Conservation (phyloP, 2,113 vertebrate genomes). For the Ailurus styani region DNA sequence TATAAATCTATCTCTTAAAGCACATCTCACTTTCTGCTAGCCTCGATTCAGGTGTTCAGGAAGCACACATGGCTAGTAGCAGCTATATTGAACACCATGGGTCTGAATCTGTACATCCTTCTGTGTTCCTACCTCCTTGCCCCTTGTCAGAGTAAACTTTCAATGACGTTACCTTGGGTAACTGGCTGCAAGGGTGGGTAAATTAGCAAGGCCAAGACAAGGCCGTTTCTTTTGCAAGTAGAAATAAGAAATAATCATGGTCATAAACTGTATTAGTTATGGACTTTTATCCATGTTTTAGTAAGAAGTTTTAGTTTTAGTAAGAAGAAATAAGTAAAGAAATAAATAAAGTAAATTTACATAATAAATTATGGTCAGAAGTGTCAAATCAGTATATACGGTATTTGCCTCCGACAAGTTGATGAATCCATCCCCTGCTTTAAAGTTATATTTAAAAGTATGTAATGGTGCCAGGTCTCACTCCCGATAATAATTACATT, state of each 20-base stretch:
- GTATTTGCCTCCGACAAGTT: conserved; percentile 1
- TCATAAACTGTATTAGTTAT: neutral
- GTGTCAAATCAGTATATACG: neutral
- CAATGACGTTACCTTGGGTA: neutral
- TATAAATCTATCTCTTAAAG: neutral
- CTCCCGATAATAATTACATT: neutral
- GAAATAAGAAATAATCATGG: neutral
- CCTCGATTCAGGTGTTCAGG: neutral
- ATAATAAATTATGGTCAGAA: neutral
- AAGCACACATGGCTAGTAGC: neutral
- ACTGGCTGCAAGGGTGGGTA: neutral
- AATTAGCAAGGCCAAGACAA: neutral
- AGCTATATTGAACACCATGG: neutral
- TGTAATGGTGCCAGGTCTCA: neutral
- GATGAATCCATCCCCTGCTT: neutral
- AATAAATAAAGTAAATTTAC: neutral
- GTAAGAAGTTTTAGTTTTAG: neutral
- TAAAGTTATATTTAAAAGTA: conserved; percentile 10
- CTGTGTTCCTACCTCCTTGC: neutral
- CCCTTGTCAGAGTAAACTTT: neutral
- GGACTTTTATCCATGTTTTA: neutral
- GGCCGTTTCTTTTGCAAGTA: neutral
- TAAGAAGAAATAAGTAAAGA: neutral
- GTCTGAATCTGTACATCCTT: neutral
- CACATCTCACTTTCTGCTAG: neutral